Evolutionary conservation across 2,113 vertebrate genomes (phyloP).

Genomic region (Neolamprologus sp.): DNA sequence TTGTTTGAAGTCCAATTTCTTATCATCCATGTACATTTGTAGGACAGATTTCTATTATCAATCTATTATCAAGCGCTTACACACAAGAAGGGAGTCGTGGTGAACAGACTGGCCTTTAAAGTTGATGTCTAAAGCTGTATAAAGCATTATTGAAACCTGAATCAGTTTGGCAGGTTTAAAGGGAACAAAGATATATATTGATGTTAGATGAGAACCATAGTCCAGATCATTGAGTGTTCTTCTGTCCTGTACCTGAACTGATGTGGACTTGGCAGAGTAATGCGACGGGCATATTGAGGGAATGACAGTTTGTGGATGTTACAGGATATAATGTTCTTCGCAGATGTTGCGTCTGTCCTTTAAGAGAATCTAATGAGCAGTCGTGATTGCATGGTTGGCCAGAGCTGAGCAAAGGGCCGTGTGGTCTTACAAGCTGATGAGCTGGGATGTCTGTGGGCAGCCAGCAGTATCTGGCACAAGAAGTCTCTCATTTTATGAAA

Average conservation of each 20-base stretch:
- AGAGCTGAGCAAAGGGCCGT: constrained; percentile 22
- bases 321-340: constrained; percentile 59
- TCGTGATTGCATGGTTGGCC: constrained; percentile 54
- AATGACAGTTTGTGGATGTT: constrained; percentile 47
- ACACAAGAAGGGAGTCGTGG: constrained; percentile 15
- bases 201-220: constrained; percentile 41
- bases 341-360: constrained; percentile 66
- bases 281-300: constrained; percentile 22
- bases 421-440: constrained; percentile 48
- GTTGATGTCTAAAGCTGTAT: constrained; percentile 2
- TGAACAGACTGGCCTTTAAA: constrained; percentile 37
- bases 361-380: constrained; percentile 61
- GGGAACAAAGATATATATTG: constrained; percentile 40
- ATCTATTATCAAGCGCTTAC: constrained; percentile 2
- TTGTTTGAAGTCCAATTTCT: constrained; percentile 17
- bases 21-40: constrained; percentile 38
- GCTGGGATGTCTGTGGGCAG: constrained; percentile 57
- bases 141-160: constrained; percentile 22
- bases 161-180: constrained; percentile 42
- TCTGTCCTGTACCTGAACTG: constrained; percentile 5
- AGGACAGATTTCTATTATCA: constrained; percentile 14
- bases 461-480: constrained; percentile 49
- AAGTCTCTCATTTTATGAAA: constrained; percentile 44
- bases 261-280: constrained; percentile 45
- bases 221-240: constrained; percentile 20